Base-by-base conservation (phyloP, 2,113 vertebrate species). In the Neodon shergylaensis region DNA sequence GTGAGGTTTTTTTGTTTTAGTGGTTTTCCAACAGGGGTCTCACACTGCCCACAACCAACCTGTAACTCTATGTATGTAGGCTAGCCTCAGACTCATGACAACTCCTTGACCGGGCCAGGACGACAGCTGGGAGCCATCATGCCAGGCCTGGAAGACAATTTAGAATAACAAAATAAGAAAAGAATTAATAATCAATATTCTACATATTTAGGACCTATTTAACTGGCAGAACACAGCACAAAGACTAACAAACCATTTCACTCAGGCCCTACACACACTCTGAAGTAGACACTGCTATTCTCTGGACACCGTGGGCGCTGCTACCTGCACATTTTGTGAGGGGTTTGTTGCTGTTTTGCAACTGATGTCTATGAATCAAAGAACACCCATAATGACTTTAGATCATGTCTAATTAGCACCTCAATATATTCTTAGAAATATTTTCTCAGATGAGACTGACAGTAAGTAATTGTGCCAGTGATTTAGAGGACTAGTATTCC, bases 281-380 rank as follows among this genome's bases (percentile, higher is more conserved):
- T 91, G 13, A 94, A 90, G 76, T 36, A 12, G 76, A 28, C 92
- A 73, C 88, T 85, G 65, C 36, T 74, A 58, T 58, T 91, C 61
- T 88, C 61, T 49, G 76, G 66, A 72, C 33, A 89, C 21, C 86
- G 26, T 49, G 7, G 49, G 85, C 89, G n/a, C 24, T 91, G 54
- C 33, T 61, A 19, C 83, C 83, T 90, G 47, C 31, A 24, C 39
- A 47, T 52, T 81, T 33, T 36, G 17, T 49, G 42, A 21, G 8
- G 19, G n/a, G 42, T 88, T 88, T 72, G 33, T 72, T n/a, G 31
- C 22, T 72, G 83, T 79, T 95, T 94, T 63, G 12, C 42, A 94
- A 83, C 63, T 87, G 74, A 95, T 33, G 63, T 36, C 74, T 95
- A 65, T n/a, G 42, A 28, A 88, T 88, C 47, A 94, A 90, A 83